A percentile compares a stretch with the other conserved stretches of the same genome.
Conservation (phyloP, 2,888 invertebrate genomes). For the Vanessa cardui region DNA sequence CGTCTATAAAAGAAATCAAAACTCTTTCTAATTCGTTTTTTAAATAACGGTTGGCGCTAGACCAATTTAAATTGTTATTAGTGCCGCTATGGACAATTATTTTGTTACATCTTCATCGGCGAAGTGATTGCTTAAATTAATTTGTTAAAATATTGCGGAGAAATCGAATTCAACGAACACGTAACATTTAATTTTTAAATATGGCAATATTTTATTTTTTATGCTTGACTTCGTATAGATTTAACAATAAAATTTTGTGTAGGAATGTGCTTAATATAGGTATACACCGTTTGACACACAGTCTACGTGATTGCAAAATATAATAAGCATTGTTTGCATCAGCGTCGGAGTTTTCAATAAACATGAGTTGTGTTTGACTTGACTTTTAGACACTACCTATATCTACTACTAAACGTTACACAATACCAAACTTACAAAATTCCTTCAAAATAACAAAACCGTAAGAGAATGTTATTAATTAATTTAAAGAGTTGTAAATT, state of each 20-base stretch:
- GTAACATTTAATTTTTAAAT: no score
- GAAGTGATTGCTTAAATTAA: conserved; percentile 3
- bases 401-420: no score
- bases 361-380: not conserved
- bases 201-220: no score
- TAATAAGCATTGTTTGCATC: conserved; percentile 31
- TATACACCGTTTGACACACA: conserved; percentile 27
- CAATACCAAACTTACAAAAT: no score
- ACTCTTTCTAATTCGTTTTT: conserved; percentile 18
- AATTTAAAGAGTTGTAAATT: no score
- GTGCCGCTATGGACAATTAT: not conserved
- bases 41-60: conserved; percentile 2
- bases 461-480: no score
- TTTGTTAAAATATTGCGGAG: not conserved
- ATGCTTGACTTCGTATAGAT: no score
- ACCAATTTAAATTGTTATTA: conserved; percentile 4
- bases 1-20: conserved; percentile 8
- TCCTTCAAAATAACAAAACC: no score
- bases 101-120: not conserved
- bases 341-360: conserved; percentile 12
- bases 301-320: conserved; percentile 25
- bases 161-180: not conserved
- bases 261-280: conserved; percentile 29
- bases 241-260: conserved; percentile 17
- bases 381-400: not conserved